These are phyloP conservation scores for Sarcophilus harrisii DNA, from an alignment of 2,797 vertebrate species.

Conservation along the genomic window DNA sequence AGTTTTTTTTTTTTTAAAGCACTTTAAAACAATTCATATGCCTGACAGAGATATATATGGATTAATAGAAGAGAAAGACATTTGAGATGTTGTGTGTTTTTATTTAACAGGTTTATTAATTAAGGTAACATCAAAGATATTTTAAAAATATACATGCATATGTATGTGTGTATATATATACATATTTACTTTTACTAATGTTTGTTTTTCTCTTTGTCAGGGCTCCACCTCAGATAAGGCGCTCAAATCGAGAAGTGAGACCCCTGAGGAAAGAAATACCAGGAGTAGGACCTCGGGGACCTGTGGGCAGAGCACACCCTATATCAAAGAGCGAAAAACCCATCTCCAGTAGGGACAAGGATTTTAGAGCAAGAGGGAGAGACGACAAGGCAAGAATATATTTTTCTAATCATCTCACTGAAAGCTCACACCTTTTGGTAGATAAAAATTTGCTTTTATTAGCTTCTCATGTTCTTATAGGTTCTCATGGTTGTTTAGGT, in stretches of 20 bases:
- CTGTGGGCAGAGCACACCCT: conserved; percentile 86
- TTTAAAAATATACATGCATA: neutral
- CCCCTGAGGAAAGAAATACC: conserved; percentile 92
- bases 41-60: neutral
- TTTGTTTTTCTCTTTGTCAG: conserved; percentile 83
- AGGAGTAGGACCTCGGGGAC: conserved; percentile 89
- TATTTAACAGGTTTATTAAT: conserved; percentile 18
- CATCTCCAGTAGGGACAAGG: conserved; percentile 85
- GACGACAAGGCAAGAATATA: conserved; percentile 91
- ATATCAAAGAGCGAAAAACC: conserved; percentile 89
- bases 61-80: conserved; percentile 7
- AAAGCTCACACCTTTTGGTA: neutral
- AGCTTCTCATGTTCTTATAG: conserved; percentile 1
- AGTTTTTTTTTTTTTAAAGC: neutral
- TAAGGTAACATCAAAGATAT: conserved; percentile 6
- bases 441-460: neutral
- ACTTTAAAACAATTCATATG: neutral
- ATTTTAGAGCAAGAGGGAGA: conserved; percentile 87
- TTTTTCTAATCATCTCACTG: neutral
- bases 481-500: conserved; percentile 15
- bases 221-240: conserved; percentile 91
- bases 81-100: conserved; percentile 47
- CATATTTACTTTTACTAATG: neutral
- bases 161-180: no score
- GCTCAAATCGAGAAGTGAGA: conserved; percentile 90